Evolutionary conservation across 2,888 invertebrate species (phyloP).

Genomic region (Archaeoteleia sp.): DNA sequence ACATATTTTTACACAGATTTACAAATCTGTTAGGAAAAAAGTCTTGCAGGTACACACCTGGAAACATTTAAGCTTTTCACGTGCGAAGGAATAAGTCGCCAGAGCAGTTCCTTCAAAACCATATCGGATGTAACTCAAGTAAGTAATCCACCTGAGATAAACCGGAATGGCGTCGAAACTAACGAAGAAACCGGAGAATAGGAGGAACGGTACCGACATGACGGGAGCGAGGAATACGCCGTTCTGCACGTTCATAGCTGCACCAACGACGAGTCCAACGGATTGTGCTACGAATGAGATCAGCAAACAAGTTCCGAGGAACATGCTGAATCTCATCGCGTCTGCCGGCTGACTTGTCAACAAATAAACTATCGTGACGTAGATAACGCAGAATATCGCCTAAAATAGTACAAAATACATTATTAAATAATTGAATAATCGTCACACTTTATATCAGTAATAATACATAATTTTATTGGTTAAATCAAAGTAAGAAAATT

Average conservation of each 20-base stretch:
- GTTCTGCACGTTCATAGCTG: slow-evolving; percentile 92
- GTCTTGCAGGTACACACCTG: too few relatives aligned
- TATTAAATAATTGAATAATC: neutral
- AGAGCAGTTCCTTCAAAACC: slow-evolving; percentile 96
- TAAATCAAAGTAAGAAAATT: too few relatives aligned
- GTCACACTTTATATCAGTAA: too few relatives aligned
- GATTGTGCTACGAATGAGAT: slow-evolving; percentile 95
- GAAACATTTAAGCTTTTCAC: slow-evolving; percentile 88
- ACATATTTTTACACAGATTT: too few relatives aligned
- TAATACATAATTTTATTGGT: too few relatives aligned
- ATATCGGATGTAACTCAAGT: slow-evolving; percentile 96
- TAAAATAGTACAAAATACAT: slow-evolving; percentile 64
- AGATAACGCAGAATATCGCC: slow-evolving; percentile 73
- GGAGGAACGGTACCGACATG: slow-evolving; percentile 95
- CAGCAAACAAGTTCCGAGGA: slow-evolving; percentile 84
- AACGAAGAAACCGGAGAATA: slow-evolving; percentile 98
- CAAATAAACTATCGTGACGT: slow-evolving; percentile 89
- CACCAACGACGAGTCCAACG: slow-evolving; percentile 92
- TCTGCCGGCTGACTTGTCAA: slow-evolving; percentile 97
- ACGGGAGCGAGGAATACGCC: slow-evolving; percentile 97
- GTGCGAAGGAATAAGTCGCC: slow-evolving; percentile 90
- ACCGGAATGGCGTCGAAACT: slow-evolving; percentile 97
- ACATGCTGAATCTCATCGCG: slow-evolving; percentile 86
- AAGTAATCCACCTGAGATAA: slow-evolving; percentile 96
- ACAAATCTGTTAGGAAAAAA: too few relatives aligned